Base-by-base conservation (phyloP, 2,888 invertebrate species). In the Acanthosepion esculentum region DNA sequence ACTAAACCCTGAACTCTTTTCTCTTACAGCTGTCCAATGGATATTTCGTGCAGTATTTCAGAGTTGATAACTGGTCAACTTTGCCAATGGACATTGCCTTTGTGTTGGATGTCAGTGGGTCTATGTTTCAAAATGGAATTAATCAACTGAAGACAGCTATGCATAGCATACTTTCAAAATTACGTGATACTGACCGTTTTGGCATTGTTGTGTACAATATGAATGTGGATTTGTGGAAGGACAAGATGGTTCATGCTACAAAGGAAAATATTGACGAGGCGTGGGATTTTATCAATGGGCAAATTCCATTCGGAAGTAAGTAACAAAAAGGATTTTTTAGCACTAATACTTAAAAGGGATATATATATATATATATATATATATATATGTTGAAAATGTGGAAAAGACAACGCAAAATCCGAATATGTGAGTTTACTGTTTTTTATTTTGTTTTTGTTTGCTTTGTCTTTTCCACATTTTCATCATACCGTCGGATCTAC, bases 1-100 rank as follows among this genome's bases (percentile, higher is more conserved):
- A 78, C 12, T 78, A 33, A 78, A 3, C n/a, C 15, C 0, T 15
- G 78, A 59, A 5, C n/a, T 78, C 33, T n/a, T 78, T n/a, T 78
- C 15, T 78, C 91, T 93, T 95, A 20, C 95, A 96, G 95, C 96
- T 97, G 10, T 96, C 97, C 95, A 97, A 97, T 94, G 98, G 98
- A 0, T 98, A 98, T 97, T 98, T 98, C 97, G 98, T 98, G 0
- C 98, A 98, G 96, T 98, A 98, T 97, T 98, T 98, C 97, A 98
- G 98, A 15, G 98, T 98, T 0, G 97, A 97, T 10, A 98, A 98
- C 55, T 93, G 95, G 33, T 41, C 94, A 23, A 94, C 95, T 33
- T 48, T 95, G 48, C 92, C 94, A 41, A 98, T 98, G 97, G 98
- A 98, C 96, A 98, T 98, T 10, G 98, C 98, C 23, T 98, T 98